A percentile compares a stretch with the other conserved stretches of the same genome.
Conservation (phyloP, 2,797 vertebrate genomes). For the Florisuga fusca region DNA sequence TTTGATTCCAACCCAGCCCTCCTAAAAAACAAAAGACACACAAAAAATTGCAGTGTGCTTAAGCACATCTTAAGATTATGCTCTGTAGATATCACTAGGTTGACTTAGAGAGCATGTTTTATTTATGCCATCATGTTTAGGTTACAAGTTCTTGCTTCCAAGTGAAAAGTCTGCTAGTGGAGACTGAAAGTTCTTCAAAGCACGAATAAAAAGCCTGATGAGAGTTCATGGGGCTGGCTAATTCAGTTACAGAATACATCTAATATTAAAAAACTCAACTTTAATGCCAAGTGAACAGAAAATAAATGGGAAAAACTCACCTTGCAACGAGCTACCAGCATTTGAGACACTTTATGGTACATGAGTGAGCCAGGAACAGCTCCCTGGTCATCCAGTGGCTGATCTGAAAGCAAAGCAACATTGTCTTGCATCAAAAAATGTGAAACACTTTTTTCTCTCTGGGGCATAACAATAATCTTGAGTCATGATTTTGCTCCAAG, state of each 20-base stretch:
- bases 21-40: constrained; percentile 75
- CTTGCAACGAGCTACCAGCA: constrained; percentile 88
- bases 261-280: background rate
- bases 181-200: background rate
- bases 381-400: background rate
- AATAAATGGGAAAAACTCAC: constrained; percentile 71
- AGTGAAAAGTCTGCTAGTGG: background rate
- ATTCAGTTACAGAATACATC: background rate
- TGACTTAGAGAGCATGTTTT: background rate
- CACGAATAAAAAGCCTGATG: background rate
- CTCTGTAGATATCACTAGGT: background rate
- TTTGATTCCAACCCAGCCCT: constrained; percentile 91
- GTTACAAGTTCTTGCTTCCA: background rate
- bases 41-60: background rate
- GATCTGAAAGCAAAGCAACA: constrained; percentile 64
- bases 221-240: background rate
- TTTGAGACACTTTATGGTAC: constrained; percentile 83
- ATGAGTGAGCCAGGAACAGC: constrained; percentile 84
- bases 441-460: background rate
- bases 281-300: background rate
- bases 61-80: background rate
- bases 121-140: background rate
- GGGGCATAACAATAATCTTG: background rate
- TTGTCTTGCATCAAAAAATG: background rate
- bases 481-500: background rate